Evolutionary conservation across 35 echinoderm and acorn worm species (phyloP), one percentile per base, ranked within the genome.

Genomic region (Apostichopus japonicus): DNA sequence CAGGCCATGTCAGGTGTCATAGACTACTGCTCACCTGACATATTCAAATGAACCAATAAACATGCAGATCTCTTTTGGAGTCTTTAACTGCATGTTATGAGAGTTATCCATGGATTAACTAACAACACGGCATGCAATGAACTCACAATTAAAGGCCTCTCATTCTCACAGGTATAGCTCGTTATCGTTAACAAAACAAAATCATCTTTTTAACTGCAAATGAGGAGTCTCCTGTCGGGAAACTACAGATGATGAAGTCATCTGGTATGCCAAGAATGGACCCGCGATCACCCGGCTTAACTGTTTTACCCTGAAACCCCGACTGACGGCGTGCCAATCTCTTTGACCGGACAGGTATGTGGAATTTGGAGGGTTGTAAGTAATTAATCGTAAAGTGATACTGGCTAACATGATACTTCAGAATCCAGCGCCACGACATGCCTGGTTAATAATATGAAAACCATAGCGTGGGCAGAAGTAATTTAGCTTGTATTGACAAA

Each of bases 121-220:
- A 52, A 16, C 23, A 6, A 73, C 6, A 24, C 11, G 17, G 63
- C 71, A 73, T 23, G 63, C 65, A 13, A 51, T 56, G 15, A 23
- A 54, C 33, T 44, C 33, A 44, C 33, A 44, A 44, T 44, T 44
- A 44, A 89, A 89, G 71, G 25, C 23, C 72, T 89, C 59, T 73
- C 86, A 89, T 89, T 89, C 63, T 89, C 86, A 89, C 86, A 89
- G 86, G 86, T 89, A 89, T 63, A 73, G 86, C 86, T 89, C 62
- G 23, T 89, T 89, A 89, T 89, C 61, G 62, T 89, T 89, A 89
- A 75, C 86, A 72, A 89, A 89, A 89, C 86, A 89, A 51, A 89
- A 88, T 88, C 72, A 89, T 89, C 86, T 72, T 54, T 44, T 72
- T 72, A 89, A 89, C 61, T 73, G 44, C 56, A 51, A 51, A 89